Base-by-base conservation (phyloP, 2,888 invertebrate species). In the Watsonalla binaria region DNA sequence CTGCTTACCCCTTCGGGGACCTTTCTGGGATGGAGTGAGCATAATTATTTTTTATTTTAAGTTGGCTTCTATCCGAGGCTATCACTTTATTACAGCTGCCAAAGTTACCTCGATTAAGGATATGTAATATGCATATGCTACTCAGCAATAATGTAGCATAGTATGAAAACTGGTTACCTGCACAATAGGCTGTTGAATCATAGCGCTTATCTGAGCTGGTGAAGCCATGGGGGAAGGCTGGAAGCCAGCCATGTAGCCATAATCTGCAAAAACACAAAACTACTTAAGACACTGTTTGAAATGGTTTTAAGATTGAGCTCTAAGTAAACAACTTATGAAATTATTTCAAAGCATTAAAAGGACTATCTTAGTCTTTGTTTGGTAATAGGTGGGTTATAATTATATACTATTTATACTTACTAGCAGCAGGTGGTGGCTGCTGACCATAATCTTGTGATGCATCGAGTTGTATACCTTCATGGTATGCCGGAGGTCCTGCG, bases 131-230 rank as follows among this genome's bases (percentile, higher is more conserved):
- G n/a, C n/a, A n/a, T n/a, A n/a, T n/a, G n/a, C n/a, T n/a, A n/a
- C n/a, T n/a, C n/a, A n/a, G n/a, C n/a, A n/a, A n/a, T n/a, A n/a
- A n/a, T n/a, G n/a, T n/a, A n/a, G n/a, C n/a, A n/a, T n/a, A n/a
- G n/a, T n/a, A n/a, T n/a, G n/a, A n/a, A n/a, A n/a, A 52, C 47
- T 39, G 4, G 24, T 61, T 61, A 89, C 91, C 81, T 91, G 91
- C 13, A 91, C 88, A 60, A 90, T 74, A 51, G 91, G 91, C 57
- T 91, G 91, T 53, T 89, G 90, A 6, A 91, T 62, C 90, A 91
- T 91, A 45, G 82, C 79, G 0, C 87, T 81, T 13, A 91, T 63
- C 52, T 90, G 88, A 45, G 83, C 78, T 0, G 84, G 81, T 9
- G 82, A 76, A 0, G 80, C 73, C 66, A 86, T 73, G 0, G 84